Evolutionary conservation across 2,888 invertebrate genomes (phyloP).

Genomic region (Drosophila diplacantha): DNA sequence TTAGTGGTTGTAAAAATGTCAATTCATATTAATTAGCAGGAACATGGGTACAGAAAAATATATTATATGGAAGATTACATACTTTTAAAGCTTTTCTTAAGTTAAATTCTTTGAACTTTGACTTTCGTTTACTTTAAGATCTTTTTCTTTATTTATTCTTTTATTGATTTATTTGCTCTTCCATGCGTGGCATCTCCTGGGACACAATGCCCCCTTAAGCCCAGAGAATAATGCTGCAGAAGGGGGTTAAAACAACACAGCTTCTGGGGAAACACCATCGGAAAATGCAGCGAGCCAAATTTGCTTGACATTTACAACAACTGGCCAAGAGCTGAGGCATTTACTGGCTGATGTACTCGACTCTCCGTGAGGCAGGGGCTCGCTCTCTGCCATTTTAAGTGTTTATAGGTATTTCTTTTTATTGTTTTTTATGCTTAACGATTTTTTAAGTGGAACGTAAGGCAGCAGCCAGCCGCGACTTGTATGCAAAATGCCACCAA

Average conservation of each 20-base stretch:
- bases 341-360: conserved; percentile 34
- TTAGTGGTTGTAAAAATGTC: conserved; percentile 2
- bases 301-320: conserved; percentile 71
- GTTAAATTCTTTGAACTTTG: neutral
- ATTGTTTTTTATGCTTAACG: conserved; percentile 70
- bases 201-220: neutral
- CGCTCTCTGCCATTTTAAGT: conserved; percentile 69
- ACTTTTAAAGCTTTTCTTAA: too few species aligned
- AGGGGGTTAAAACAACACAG: conserved; percentile 11
- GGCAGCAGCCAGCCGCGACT: conserved; percentile 33
- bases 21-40: neutral
- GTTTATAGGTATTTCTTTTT: conserved; percentile 72
- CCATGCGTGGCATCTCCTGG: neutral
- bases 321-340: conserved; percentile 48
- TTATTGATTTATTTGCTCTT: conserved; percentile 6
- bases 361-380: conserved; percentile 2
- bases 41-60: too few species aligned
- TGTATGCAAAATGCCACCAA: conserved; percentile 57
- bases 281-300: conserved; percentile 61
- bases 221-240: neutral
- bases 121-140: neutral
- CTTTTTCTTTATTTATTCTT: neutral
- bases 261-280: conserved; percentile 14
- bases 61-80: neutral
- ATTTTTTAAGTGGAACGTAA: conserved; percentile 68